Evolutionary conservation across 2,888 invertebrate species (phyloP).

Genomic region (Slavum lentiscoides): DNA sequence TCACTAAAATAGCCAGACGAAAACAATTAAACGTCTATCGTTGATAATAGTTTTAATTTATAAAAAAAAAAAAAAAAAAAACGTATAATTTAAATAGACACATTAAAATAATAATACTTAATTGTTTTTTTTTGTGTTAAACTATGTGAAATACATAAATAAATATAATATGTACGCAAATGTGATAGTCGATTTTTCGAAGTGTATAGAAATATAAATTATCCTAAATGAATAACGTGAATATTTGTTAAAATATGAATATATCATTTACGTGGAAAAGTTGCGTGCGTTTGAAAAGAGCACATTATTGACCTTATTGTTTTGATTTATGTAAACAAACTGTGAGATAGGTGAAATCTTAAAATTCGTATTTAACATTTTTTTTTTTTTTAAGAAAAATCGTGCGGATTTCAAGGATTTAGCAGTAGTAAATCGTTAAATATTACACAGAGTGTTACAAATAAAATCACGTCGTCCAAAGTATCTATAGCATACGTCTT

Average conservation of each 20-base stretch:
- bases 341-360: not conserved
- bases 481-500: too few species aligned
- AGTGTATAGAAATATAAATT: not conserved
- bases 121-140: not conserved
- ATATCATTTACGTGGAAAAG: not conserved
- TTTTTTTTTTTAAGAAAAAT: not conserved
- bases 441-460: too few species aligned
- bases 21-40: constrained; percentile 31
- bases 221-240: not conserved
- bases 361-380: not conserved
- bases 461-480: too few species aligned
- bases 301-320: not conserved
- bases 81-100: not conserved
- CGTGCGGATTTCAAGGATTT: not conserved
- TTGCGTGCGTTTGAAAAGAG: not conserved
- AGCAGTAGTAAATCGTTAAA: not conserved
- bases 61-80: not conserved
- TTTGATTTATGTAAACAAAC: not conserved
- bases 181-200: not conserved
- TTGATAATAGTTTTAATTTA: constrained; percentile 20
- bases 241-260: not conserved
- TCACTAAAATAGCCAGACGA: constrained; percentile 23
- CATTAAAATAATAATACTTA: constrained; percentile 21
- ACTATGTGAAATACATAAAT: not conserved
- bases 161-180: not conserved